Evolutionary conservation across 1,140 invertebrate genomes (phyloP).

Genomic region (Solenopsis invicta): DNA sequence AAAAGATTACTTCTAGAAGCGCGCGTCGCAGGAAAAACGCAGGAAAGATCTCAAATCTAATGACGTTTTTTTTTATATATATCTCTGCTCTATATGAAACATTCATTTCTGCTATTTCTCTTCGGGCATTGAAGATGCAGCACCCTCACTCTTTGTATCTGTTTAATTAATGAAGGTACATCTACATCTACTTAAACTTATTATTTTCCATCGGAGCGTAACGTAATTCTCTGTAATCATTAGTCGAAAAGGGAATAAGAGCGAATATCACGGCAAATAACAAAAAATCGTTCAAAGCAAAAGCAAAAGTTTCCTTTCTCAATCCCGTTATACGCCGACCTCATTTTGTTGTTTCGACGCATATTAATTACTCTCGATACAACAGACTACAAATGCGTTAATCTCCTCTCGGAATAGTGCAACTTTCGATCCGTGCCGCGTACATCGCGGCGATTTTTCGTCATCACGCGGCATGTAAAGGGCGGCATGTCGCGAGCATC

Average conservation of each 20-base stretch:
- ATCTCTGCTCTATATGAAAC: neutral
- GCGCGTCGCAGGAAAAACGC: neutral
- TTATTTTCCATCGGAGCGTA: neutral
- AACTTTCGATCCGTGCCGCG: neutral
- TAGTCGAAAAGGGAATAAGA: neutral
- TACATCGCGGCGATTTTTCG: conserved; percentile 39
- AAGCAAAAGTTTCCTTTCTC: neutral
- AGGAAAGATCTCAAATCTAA: conserved; percentile 15
- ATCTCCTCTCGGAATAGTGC: neutral
- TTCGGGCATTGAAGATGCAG: neutral
- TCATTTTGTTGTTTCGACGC: neutral
- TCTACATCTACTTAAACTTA: neutral
- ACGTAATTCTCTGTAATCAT: neutral
- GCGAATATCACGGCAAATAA: neutral
- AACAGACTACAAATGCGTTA: conserved; percentile 34
- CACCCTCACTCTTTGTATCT: conserved; percentile 15
- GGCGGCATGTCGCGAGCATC: conserved; percentile 69
- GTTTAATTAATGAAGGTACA: conserved; percentile 17
- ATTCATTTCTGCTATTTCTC: neutral
- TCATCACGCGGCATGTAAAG: conserved; percentile 2
- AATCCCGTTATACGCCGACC: neutral
- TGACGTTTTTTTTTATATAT: conserved; percentile 20
- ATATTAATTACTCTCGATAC: conserved; percentile 2
- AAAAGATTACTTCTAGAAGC: conserved; percentile 13
- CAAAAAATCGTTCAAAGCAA: neutral